Base-by-base conservation (phyloP, 2,888 invertebrate species). In the Drosophila planitibia region DNA sequence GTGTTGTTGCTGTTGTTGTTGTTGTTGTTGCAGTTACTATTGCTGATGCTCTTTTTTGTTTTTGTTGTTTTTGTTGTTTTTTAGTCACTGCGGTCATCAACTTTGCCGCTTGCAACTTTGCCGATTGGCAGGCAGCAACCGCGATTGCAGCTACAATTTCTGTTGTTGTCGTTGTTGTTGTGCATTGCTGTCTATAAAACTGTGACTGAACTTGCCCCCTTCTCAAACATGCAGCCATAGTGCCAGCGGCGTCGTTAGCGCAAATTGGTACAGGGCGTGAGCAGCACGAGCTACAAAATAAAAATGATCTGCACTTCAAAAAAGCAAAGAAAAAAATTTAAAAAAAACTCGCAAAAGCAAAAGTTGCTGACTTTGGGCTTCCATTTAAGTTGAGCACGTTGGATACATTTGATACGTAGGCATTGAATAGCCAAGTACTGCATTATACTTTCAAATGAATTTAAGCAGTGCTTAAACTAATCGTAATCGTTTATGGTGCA, bases 121-220 rank as follows among this genome's bases (percentile, higher is more conserved):
- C 72, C 85, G 89, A 82, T 86, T 86, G 89, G 84, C 89, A 84
- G 74, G 82, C 78, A 69, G 85, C 82, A 86, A 89, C 85, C 89
- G 87, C 85, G 84, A 82, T 84, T 84, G 89, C 74, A 55, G 63
- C 69, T 61, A 33, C 61, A 61, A 57, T 61, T 47, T 28, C 19
- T 53, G 16, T 25, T 54, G 57, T 19, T 73, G 52, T 52, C 9
- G n/a, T n/a, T 64, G 49, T 39, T 73, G 28, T 37, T 63, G 44
- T 67, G 32, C 60, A 51, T 35, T 61, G 70, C 62, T 70, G 82
- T 82, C 82, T 77, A 79, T 83, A 73, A 77, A 79, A 79, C 76
- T 74, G 71, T 69, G 79, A 74, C 73, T 81, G 79, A 65, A 76
- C 67, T 63, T 57, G 64, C 53, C 54, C 70, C 10, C 51, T 6